Evolutionary conservation across 2,888 invertebrate species (phyloP).

Genomic region (Melieria picta): DNA sequence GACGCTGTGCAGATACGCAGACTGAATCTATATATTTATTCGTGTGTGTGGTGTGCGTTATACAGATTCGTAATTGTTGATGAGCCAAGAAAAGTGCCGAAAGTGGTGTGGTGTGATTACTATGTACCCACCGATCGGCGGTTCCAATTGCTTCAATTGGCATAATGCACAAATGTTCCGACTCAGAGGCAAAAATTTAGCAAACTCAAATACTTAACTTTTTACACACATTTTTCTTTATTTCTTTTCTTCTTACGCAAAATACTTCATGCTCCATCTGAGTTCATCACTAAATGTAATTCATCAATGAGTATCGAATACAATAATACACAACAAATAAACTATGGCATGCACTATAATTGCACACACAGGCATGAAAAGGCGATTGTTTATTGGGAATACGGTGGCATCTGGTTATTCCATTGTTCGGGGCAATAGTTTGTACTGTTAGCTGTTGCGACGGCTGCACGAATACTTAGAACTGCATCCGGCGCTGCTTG

Average conservation of each 20-base stretch:
- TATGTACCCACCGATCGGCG: no score
- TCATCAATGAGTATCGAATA: slow-evolving; percentile 12
- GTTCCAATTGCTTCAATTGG: no score
- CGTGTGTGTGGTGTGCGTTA: no score
- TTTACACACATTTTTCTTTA: background rate
- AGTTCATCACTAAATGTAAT: no score
- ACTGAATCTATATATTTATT: no score
- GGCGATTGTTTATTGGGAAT: slow-evolving; percentile 8
- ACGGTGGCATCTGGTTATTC: slow-evolving; percentile 3
- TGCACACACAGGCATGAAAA: slow-evolving; percentile 10
- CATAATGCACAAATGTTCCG: no score
- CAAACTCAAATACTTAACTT: no score
- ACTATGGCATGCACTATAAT: slow-evolving; percentile 13
- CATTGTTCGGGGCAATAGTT: slow-evolving; percentile 14
- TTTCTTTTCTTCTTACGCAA: background rate
- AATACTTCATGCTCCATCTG: slow-evolving; percentile 12
- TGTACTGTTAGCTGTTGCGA: slow-evolving; percentile 11
- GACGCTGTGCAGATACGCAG: no score
- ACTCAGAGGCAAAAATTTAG: no score
- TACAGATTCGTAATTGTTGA: no score
- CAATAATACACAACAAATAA: slow-evolving; percentile 29
- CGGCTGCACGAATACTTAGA: slow-evolving; percentile 43
- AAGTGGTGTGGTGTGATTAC: no score
- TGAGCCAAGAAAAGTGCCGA: no score
- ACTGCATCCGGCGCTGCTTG: slow-evolving; percentile 59